Conservation (phyloP, 2,888 invertebrate genomes). For the Tetranychus piercei region DNA sequence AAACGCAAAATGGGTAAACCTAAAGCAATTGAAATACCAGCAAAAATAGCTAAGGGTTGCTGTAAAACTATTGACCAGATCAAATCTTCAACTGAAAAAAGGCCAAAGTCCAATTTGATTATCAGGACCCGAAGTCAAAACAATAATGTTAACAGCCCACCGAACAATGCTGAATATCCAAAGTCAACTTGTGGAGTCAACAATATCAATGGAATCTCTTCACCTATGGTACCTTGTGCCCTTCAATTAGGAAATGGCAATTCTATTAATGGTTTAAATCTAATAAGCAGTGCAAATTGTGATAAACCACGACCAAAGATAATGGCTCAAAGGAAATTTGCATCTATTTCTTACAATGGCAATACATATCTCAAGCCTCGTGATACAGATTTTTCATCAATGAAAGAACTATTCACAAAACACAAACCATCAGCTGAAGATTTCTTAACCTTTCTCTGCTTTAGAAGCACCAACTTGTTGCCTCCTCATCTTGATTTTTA, state of each 20-base stretch:
- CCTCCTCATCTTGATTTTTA: slow-evolving; percentile 16
- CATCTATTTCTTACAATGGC: neutral
- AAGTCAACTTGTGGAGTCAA: too few species aligned
- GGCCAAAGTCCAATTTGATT: neutral
- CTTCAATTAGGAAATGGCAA: neutral
- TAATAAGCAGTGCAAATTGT: neutral
- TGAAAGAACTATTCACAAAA: slow-evolving; percentile 28
- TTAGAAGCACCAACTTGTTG: slow-evolving; percentile 41
- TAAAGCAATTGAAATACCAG: neutral
- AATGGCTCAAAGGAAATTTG: slow-evolving; percentile 14
- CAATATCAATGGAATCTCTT: neutral
- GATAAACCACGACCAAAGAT: neutral
- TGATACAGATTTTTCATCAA: neutral
- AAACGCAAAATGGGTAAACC: neutral
- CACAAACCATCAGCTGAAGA: slow-evolving; percentile 62
- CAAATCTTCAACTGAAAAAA: neutral
- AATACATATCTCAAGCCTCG: neutral
- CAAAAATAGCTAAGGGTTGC: neutral
- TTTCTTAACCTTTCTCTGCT: slow-evolving; percentile 63
- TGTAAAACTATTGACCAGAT: neutral
- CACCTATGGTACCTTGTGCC: neutral
- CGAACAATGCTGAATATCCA: too few species aligned
- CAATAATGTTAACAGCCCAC: neutral
- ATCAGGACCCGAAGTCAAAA: neutral
- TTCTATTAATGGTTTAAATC: neutral